These are phyloP conservation scores for Platysteira castanea DNA, from an alignment of 2,113 vertebrate species.

Conservation along the genomic window DNA sequence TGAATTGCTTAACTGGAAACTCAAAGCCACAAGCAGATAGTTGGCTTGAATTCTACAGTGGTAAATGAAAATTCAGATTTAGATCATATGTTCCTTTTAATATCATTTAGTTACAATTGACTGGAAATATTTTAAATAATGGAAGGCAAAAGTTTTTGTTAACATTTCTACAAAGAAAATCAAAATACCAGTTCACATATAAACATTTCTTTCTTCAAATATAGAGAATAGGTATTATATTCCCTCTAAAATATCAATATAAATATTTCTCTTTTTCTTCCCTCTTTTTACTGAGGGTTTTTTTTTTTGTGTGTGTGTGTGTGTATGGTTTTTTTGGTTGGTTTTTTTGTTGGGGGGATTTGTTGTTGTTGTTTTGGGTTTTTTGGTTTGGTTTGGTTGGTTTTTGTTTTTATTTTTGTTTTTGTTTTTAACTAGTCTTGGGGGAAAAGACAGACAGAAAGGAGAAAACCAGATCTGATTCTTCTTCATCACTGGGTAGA, in stretches of 20 bases:
- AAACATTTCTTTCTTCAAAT: neutral
- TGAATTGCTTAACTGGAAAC: constrained; percentile 31
- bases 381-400: too few species aligned
- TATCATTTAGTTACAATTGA: neutral
- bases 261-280: neutral
- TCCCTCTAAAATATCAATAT: neutral
- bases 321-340: too few species aligned
- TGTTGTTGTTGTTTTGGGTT: too few species aligned
- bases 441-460: neutral
- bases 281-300: neutral
- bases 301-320: too few species aligned
- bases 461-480: neutral
- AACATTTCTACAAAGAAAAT: neutral
- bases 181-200: neutral
- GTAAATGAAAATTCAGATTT: constrained; percentile 12
- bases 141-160: neutral
- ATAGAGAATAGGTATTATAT: neutral
- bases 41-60: neutral
- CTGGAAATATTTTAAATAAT: neutral
- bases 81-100: neutral
- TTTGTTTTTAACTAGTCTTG: neutral
- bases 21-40: constrained; percentile 11
- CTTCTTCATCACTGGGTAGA: neutral
- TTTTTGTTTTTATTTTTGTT: neutral
- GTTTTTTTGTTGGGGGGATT: too few species aligned